phyloP scores from a whole-genome alignment of 2,113 vertebrate species.

The Nettapus auritus region DNA sequence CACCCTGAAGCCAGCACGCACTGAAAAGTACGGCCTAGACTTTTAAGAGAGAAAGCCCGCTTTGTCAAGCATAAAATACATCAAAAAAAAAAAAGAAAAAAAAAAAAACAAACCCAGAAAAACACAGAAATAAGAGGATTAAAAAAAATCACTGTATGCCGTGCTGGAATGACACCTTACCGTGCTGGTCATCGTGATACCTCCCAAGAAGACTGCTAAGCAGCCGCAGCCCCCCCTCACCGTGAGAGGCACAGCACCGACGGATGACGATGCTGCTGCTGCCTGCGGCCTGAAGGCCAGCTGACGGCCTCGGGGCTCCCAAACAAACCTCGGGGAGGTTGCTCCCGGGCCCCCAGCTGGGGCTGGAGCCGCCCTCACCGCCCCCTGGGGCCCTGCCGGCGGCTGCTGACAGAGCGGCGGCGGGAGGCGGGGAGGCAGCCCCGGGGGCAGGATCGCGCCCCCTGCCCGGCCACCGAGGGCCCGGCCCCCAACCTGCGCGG shows the following conservation, averaged over 20 bases:
- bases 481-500: too few species aligned
- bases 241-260: too few species aligned
- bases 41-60: rapidly evolving
- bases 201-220: neutral
- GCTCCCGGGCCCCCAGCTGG: neutral
- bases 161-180: neutral
- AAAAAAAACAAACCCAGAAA: neutral
- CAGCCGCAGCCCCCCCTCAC: neutral
- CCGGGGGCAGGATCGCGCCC: too few species aligned
- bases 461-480: too few species aligned
- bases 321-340: neutral
- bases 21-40: neutral
- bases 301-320: neutral
- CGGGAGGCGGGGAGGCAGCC: too few species aligned
- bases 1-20: neutral
- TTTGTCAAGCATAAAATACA: neutral
- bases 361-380: too few species aligned
- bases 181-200: neutral
- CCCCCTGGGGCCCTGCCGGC: too few species aligned
- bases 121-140: neutral
- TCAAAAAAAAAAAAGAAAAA: neutral
- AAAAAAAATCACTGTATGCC: rapidly evolving
- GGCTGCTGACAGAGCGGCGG: too few species aligned
- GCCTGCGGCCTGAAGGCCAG: neutral
- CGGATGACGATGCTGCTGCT: too few species aligned